A percentile compares a stretch with the other conserved stretches of the same genome.
Conservation (phyloP, 2,797 vertebrate species). For the Acomys russatus region DNA sequence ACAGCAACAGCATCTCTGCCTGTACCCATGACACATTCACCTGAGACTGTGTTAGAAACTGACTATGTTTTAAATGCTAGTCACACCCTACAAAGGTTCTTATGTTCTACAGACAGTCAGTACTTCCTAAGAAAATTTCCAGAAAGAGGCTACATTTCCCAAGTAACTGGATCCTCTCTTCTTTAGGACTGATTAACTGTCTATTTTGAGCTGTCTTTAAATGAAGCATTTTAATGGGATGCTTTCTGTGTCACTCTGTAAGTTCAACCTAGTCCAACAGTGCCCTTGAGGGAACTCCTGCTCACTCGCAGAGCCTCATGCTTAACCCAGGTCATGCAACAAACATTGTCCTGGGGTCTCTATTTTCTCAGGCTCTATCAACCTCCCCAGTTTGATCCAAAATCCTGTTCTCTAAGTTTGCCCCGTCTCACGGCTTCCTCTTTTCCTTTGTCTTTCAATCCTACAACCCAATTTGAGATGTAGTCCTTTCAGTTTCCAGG, state of each 20-base stretch:
- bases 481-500: background rate
- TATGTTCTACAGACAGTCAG: background rate
- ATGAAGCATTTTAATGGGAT: background rate
- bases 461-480: background rate
- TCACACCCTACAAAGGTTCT: background rate
- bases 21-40: background rate
- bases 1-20: background rate
- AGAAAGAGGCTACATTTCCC: background rate
- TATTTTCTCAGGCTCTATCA: background rate
- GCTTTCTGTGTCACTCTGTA: background rate
- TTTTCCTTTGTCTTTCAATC: background rate
- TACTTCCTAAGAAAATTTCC: conserved; percentile 2
- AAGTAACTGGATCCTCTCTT: background rate
- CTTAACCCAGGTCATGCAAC: background rate
- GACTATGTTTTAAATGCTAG: background rate
- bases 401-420: background rate
- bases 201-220: background rate
- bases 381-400: background rate
- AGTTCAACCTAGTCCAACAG: background rate
- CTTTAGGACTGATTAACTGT: background rate
- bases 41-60: conserved; percentile 23
- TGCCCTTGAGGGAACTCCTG: no score
- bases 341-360: background rate
- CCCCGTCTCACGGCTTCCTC: background rate
- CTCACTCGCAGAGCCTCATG: background rate